A percentile compares a stretch with the other conserved stretches of the same genome.
These are phyloP conservation scores for Pollenia griseotomentosa DNA, from an alignment of 2,888 invertebrate genomes.

Conservation along the genomic window DNA sequence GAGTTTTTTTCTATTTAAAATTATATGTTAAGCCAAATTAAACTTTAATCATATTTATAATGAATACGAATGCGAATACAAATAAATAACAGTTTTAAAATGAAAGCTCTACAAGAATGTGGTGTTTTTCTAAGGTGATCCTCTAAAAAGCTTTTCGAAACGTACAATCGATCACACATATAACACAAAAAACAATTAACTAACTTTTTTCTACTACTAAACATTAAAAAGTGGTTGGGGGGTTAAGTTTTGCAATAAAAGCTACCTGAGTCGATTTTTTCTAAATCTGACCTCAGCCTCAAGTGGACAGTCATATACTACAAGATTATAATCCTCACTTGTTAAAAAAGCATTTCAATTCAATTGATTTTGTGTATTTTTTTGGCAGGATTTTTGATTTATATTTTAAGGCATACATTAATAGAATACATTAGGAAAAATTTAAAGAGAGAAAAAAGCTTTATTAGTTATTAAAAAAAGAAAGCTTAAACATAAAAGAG, in stretches of 20 bases:
- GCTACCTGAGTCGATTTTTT: slow-evolving; percentile 84
- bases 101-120: no score
- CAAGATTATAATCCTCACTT: slow-evolving; percentile 83
- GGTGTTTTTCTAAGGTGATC: no score
- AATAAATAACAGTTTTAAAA: no score
- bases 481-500: slow-evolving; percentile 55
- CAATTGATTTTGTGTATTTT: slow-evolving; percentile 28
- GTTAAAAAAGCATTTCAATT: slow-evolving; percentile 53
- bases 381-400: background rate
- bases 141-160: no score
- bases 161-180: slow-evolving; percentile 15
- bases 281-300: slow-evolving; percentile 84
- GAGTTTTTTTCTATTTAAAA: background rate
- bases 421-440: slow-evolving; percentile 41
- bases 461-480: slow-evolving; percentile 58
- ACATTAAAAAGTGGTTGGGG: background rate
- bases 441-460: slow-evolving; percentile 59
- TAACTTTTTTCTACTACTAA: slow-evolving; percentile 21
- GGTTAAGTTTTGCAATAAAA: slow-evolving; percentile 47
- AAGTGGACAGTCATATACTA: slow-evolving; percentile 84
- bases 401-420: slow-evolving; percentile 5
- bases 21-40: slow-evolving; percentile 15
- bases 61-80: no score
- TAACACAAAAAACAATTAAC: background rate
- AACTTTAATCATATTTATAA: slow-evolving; percentile 17